A percentile compares a stretch with the other conserved stretches of the same genome.
These are phyloP conservation scores for Drosophila hamatofila DNA, from an alignment of 2,888 invertebrate species.

Conservation along the genomic window DNA sequence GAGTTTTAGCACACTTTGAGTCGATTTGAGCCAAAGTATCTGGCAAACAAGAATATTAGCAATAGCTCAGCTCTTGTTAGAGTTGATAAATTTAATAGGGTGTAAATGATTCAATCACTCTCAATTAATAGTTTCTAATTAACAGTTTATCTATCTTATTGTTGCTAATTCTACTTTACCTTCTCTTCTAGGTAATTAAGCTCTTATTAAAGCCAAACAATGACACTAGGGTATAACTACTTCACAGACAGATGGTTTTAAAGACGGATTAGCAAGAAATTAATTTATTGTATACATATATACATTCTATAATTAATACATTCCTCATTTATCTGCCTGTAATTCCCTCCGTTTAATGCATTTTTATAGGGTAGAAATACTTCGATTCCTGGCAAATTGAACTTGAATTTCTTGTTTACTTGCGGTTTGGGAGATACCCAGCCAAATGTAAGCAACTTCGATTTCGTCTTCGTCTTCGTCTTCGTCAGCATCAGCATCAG, in stretches of 20 bases:
- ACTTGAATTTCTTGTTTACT: conserved; percentile 40
- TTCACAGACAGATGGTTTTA: not conserved
- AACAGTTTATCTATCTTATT: not conserved
- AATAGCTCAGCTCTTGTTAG: not conserved
- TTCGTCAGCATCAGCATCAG: conserved; percentile 8
- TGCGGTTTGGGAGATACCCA: conserved; percentile 68
- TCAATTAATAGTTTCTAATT: not conserved
- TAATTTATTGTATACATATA: not conserved
- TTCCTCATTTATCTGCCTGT: no score
- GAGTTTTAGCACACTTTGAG: not conserved
- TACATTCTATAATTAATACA: not conserved
- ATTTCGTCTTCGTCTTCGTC: conserved; percentile 11
- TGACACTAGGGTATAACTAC: conserved; percentile 17
- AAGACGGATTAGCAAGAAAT: not conserved
- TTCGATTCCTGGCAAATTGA: conserved; percentile 6
- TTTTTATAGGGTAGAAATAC: conserved; percentile 24
- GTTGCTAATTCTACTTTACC: not conserved
- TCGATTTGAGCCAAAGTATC: not conserved
- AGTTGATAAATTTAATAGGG: not conserved
- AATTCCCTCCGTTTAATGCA: not conserved
- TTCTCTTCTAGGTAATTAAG: conserved; percentile 1
- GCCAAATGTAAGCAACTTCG: conserved; percentile 28
- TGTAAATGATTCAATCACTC: not conserved
- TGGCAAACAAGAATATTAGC: not conserved
- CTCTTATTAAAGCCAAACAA: not conserved